Base-by-base conservation (phyloP, 2,888 invertebrate genomes). In the Nematopogon swammerdamellus region DNA sequence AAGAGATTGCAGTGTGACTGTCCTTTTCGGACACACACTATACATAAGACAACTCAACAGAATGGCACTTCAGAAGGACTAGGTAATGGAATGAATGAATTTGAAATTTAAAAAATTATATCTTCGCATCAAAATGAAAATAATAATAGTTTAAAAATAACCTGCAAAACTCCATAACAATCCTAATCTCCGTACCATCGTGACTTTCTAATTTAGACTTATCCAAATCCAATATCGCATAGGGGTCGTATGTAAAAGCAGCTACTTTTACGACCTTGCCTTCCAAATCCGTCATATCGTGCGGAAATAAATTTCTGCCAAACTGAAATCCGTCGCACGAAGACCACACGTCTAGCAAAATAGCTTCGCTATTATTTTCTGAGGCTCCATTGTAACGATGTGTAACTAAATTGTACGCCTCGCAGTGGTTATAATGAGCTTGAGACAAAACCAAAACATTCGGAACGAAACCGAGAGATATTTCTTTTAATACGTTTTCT, bases 131-230 rank as follows among this genome's bases (percentile, higher is more conserved):
- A n/a, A n/a, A n/a, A n/a, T n/a, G n/a, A n/a, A n/a, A n/a, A n/a
- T n/a, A n/a, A n/a, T n/a, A n/a, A n/a, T n/a, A n/a, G n/a, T n/a
- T n/a, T n/a, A n/a, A n/a, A n/a, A n/a, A n/a, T 36, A 3, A 36
- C 36, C 58, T 59, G 47, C 68, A 68, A 58, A 71, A 81, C 49
- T 63, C 63, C 18, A 69, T 47, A n/a, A 68, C 59, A 1, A 73
- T 56, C 19, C 60, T 59, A 25, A 70, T 65, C 62, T 83, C 82
- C 0, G 81, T 79, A 8, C 83, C 83, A 58, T 79, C 75, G 8
- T 69, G 57, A 11, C 50, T 48, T 18, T 58, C 45, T 18, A 53
- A 49, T 20, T 55, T 50, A 46, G 52, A 50, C 47, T 49, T 50
- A 47, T 55, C 53, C 4, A 54, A 44, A 43, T 54, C 50, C 11